Percentiles rank a stretch among this genome's conserved stretches.
Conservation (phyloP, 2,888 invertebrate genomes). For the Orchesella flavescens region DNA sequence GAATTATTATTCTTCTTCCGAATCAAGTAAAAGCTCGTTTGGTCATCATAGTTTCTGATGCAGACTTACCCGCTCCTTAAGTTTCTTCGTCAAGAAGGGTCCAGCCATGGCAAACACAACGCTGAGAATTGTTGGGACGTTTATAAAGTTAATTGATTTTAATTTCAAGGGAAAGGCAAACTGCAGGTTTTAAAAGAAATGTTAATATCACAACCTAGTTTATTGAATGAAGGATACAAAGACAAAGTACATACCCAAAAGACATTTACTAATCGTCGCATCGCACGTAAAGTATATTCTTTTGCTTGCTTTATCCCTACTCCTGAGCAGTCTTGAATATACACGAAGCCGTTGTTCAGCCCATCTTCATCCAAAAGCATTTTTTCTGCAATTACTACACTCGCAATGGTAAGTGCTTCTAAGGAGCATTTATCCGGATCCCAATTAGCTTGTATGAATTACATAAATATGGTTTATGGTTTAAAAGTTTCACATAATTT, state of each 20-base stretch:
- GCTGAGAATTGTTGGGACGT: not conserved
- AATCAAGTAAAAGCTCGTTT: constrained; percentile 20
- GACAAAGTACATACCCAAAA: constrained; percentile 27
- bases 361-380: constrained; percentile 9
- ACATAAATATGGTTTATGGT: too few species aligned
- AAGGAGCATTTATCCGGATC: constrained; percentile 7
- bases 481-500: too few species aligned
- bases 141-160: not conserved
- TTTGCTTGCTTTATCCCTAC: constrained; percentile 38
- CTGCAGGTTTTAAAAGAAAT: not conserved
- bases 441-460: not conserved
- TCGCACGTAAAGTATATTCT: constrained; percentile 23
- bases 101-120: not conserved
- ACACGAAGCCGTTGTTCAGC: constrained; percentile 30
- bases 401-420: constrained; percentile 2
- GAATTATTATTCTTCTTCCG: too few species aligned
- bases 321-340: constrained; percentile 38
- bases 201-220: too few species aligned
- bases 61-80: not conserved
- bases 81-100: not conserved
- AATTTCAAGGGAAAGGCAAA: not conserved
- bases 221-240: too few species aligned
- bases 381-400: not conserved
- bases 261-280: constrained; percentile 26
- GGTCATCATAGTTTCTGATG: too few species aligned